Base-by-base conservation (phyloP, 1,140 invertebrate genomes). In the Aphelinus certus region DNA sequence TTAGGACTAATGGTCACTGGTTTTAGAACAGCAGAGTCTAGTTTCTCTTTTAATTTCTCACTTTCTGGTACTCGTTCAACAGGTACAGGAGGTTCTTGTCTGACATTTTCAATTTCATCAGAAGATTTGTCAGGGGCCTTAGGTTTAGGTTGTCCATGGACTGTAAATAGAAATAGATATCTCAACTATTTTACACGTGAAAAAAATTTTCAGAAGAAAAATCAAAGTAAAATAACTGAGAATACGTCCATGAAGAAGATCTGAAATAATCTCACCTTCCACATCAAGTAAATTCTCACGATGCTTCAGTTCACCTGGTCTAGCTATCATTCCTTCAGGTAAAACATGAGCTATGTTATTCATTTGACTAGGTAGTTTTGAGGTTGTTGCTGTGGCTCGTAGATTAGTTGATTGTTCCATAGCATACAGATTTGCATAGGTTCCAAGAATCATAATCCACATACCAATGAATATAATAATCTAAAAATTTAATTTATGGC, bases 361-460 rank as follows among this genome's bases (percentile, higher is more conserved):
- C 60, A 86, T 83, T 80, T 83, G 83, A 74, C 75, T 75, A n/a
- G 83, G 67, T 53, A 84, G 78, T 70, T 86, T 83, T 48, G 74
- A 81, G 5, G 80, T 82, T 45, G 77, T 74, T 4, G 77, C 48
- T 7, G 76, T 73, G 76, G 78, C 45, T 78, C 82, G 84, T 4
- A 68, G 75, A 72, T 76, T 84, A 10, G 80, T 79, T 42, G 89
- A 85, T 78, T 91, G 88, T 76, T 95, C 94, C 3, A 93, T 91
- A 1, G 94, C 93, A 84, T 92, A 92, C 53, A 97, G 85, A 85
- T 95, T 97, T 3, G 94, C 94, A 82, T 94, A 96, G 0, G 96
- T 96, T 76, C 95, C 95, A 42, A 96, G 87, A 5, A 97, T 90
- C 90, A 97, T 92, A 55, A 97, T 92, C 51, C 92, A 90, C 7